A percentile compares a stretch with the other conserved stretches of the same genome.
These are phyloP conservation scores for Odontomyia ornata DNA, from an alignment of 2,888 invertebrate genomes.

Conservation along the genomic window DNA sequence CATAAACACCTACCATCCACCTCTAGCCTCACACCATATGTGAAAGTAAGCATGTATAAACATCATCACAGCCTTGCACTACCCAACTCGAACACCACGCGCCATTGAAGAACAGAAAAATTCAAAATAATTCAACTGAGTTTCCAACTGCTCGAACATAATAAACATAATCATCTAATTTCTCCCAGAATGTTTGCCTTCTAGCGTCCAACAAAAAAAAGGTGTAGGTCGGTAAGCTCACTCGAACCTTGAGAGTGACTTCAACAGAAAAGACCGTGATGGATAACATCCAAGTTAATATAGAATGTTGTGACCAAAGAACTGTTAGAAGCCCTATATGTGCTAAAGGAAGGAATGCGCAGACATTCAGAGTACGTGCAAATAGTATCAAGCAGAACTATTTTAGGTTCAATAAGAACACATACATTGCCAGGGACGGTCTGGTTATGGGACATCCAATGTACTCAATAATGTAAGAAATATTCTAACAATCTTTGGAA, in stretches of 20 bases:
- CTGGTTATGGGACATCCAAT: no score
- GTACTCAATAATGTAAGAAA: no score
- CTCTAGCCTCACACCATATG: constrained; percentile 91
- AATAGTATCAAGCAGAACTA: no score
- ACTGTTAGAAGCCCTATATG: constrained; percentile 78
- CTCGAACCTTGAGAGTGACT: constrained; percentile 85
- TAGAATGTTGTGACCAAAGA: constrained; percentile 84
- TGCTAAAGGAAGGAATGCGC: constrained; percentile 82
- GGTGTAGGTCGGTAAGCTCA: constrained; percentile 87
- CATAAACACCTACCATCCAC: constrained; percentile 92
- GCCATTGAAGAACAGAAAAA: constrained; percentile 91
- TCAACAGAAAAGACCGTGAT: constrained; percentile 94
- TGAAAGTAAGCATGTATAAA: constrained; percentile 97
- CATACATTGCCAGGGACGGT: no score
- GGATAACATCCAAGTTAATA: constrained; percentile 91
- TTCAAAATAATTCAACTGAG: constrained; percentile 92
- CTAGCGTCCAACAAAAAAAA: constrained; percentile 89
- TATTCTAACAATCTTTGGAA: no score
- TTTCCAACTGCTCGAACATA: constrained; percentile 93
- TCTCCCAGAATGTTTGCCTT: constrained; percentile 89
- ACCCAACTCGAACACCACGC: constrained; percentile 90
- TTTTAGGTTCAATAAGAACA: no score
- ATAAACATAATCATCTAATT: constrained; percentile 93
- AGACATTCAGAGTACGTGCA: constrained; percentile 83
- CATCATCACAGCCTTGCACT: constrained; percentile 88